Evolutionary conservation across 2,113 vertebrate genomes (phyloP).

Genomic region (Tragelaphus buxtoni): DNA sequence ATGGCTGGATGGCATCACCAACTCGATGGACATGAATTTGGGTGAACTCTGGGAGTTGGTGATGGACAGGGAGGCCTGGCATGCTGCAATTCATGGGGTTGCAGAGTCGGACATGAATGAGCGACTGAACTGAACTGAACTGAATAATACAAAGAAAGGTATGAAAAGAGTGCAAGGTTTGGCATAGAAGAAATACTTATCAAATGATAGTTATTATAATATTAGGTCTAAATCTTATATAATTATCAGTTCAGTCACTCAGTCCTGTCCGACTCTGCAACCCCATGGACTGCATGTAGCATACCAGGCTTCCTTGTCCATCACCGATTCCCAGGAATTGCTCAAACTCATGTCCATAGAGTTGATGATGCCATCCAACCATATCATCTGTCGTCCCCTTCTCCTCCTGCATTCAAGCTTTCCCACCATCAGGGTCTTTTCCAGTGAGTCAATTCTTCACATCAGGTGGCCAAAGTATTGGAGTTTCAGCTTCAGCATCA

Average conservation of each 20-base stretch:
- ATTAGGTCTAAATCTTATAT: not conserved
- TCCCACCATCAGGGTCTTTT: not conserved
- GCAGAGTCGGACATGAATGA: too few relatives aligned
- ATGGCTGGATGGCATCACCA: too few relatives aligned
- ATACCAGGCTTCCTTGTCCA: not conserved
- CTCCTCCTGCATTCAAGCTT: not conserved
- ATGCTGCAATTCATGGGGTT: too few relatives aligned
- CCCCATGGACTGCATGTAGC: not conserved
- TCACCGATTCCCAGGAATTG: accelerated
- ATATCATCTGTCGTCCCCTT: not conserved
- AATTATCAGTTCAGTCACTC: not conserved
- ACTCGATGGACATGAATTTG: too few relatives aligned
- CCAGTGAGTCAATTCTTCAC: not conserved
- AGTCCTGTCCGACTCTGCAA: not conserved
- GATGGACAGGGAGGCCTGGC: too few relatives aligned
- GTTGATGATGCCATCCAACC: not conserved
- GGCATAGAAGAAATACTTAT: not conserved
- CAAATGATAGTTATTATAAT: not conserved
- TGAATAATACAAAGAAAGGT: not conserved
- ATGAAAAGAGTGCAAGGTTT: not conserved
- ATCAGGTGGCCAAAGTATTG: not conserved
- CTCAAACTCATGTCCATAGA: not conserved
- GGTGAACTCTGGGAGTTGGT: too few relatives aligned
- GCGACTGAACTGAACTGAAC: too few relatives aligned
- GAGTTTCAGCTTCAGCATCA: not conserved